Base-by-base conservation (phyloP, 1,140 invertebrate species). In the Euura saliciscinereae region DNA sequence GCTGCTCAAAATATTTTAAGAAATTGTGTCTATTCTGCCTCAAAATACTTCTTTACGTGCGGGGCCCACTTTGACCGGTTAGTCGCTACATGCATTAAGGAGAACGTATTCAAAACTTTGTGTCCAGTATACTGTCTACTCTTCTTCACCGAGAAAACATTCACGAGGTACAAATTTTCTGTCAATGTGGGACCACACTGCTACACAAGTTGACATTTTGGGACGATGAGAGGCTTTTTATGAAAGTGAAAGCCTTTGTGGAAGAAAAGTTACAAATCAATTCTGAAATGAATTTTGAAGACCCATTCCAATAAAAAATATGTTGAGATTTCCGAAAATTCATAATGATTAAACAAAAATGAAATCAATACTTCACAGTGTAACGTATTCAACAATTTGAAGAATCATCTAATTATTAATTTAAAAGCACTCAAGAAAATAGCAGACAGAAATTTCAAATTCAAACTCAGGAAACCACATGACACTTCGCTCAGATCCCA, bases 51-150 rank as follows among this genome's bases (percentile, higher is more conserved):
- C 46, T 11, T 51, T 7, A 51, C 46, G 46, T 51, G 11, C 6
- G 46, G 11, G 46, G 46, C 46, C 46, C 46, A 51, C 46, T 51
- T 51, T 51, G 46, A 6, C 46, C 46, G 11, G 46, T 51, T 7
- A 7, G 6, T 11, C 46, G 6, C 6, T 51, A 51, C 46, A 51
- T 51, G 46, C 46, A 51, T 51, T 6, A 11, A 51, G 11, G 2
- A 51, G 11, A 51, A 51, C 11, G 6, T 7, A 51, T 51, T 51
- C 46, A 51, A 51, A 51, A 7, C 46, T 51, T 51, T 51, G 46
- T 51, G 46, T 51, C 46, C 46, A 51, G 11, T 51, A 51, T 51
- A 51, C 46, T 51, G 46, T 51, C 46, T 51, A 51, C 46, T 51
- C 11, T 51, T 51, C 1, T 51, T 51, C 46, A 51, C 11, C 46